Percentiles rank a stretch among this genome's conserved stretches.
These are phyloP conservation scores for Atherinosoma microstoma DNA, from an alignment of 2,797 vertebrate genomes.

Conservation along the genomic window DNA sequence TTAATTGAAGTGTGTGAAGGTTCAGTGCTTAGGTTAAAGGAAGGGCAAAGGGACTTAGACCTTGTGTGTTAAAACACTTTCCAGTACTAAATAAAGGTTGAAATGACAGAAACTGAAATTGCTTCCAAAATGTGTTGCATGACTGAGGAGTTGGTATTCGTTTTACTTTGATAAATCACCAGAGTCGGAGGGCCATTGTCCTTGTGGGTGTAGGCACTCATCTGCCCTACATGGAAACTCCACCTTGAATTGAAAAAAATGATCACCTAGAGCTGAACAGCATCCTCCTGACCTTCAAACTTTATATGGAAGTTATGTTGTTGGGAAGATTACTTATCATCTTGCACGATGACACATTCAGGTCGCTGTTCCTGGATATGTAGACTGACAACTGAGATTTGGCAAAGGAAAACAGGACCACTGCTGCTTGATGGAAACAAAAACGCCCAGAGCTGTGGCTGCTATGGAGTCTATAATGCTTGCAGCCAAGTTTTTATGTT, in stretches of 20 bases:
- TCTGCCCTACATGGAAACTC: slow-evolving; percentile 43
- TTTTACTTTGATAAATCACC: slow-evolving; percentile 59
- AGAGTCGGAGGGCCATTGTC: slow-evolving; percentile 28
- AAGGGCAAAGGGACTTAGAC: slow-evolving; percentile 1
- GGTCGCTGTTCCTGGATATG: slow-evolving; percentile 18
- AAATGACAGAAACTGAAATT: slow-evolving; percentile 21
- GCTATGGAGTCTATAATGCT: slow-evolving; percentile 49
- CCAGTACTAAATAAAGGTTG: slow-evolving; percentile 26
- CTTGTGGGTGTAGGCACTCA: slow-evolving; percentile 24
- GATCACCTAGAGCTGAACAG: slow-evolving; percentile 10
- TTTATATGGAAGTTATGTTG: slow-evolving; percentile 16
- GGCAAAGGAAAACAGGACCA: slow-evolving; percentile 26
- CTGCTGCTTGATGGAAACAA: slow-evolving; percentile 40
- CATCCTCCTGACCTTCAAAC: slow-evolving; percentile 41
- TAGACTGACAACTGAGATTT: slow-evolving; percentile 21
- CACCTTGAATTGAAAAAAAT: slow-evolving; percentile 14
- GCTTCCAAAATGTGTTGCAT: slow-evolving; percentile 14
- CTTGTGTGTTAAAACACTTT: slow-evolving; percentile 25
- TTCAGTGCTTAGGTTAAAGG: slow-evolving; percentile 19
- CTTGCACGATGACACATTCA: slow-evolving; percentile 28
- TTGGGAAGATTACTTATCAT: slow-evolving; percentile 23
- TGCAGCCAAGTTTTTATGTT: slow-evolving; percentile 37
- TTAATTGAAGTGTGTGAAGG: slow-evolving; percentile 45
- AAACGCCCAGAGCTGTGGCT: slow-evolving; percentile 22
- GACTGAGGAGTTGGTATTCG: slow-evolving; percentile 9